Base-by-base conservation (phyloP, 2,797 vertebrate genomes). In the Falco peregrinus region DNA sequence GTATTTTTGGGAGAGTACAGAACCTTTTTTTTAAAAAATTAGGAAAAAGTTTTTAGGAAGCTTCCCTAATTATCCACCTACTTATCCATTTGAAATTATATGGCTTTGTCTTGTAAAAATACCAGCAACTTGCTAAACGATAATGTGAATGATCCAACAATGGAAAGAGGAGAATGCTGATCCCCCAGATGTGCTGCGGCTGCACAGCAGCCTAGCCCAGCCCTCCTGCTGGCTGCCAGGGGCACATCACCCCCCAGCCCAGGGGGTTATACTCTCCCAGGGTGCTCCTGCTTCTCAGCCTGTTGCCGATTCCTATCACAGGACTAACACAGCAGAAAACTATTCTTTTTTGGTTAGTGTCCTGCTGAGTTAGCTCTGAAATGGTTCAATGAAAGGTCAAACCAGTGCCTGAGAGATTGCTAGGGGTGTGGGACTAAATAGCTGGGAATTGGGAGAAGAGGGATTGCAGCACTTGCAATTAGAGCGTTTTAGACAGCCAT, bases 341-440 rank as follows among this genome's bases (percentile, higher is more conserved):
- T 33, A 17, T 59, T 90, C n/a, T 92, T 81, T 57, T 76, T 86
- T 69, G 31, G 35, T 88, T 78, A n/a, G 47, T 25, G 53, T 74
- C 92, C 90, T 84, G 63, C 88, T 76, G 90, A 73, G 81, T 74
- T 90, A 82, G 70, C 84, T 79, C 81, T 82, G 81, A 82, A 93
- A 90, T 70, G 31, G 77, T 89, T 96, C 93, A 76, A 28, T 54
- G 54, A 89, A 89, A 94, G 92, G 94, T 94, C 92, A 84, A 70
- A 70, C 47, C 76, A 87, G 75, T 63, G 51, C 35, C 71, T 87
- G 84, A 70, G 80, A 90, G 60, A 95, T 90, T 92, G 81, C 81
- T 64, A 59, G 63, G 56, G 60, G 63, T 84, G n/a, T 56, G 74
- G 93, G 77, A 92, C 88, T 76, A 89, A 84, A 91, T 45, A 80